Evolutionary conservation across 1,140 invertebrate species (phyloP), one percentile per base, ranked within the genome.

Genomic region (Euura lappo): DNA sequence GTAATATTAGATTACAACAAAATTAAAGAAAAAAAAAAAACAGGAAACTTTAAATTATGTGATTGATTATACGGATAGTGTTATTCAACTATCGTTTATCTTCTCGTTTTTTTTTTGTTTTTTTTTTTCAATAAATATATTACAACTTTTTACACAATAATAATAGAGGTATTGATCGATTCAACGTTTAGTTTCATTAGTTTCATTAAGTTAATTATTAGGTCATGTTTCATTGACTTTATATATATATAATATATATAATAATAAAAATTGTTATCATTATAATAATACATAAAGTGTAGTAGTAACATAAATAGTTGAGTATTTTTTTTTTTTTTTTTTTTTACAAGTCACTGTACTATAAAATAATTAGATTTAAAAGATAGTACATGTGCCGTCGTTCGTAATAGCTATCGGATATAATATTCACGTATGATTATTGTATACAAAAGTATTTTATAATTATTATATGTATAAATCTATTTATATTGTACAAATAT

Each of bases 61-160:
- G 2, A 51, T 51, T 51, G 51, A 60, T 60, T 28, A 60, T n/a
- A 4, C 51, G 51, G 51, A 28, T 28, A 28, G 28, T 28, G n/a
- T n/a, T n/a, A n/a, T n/a, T n/a, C n/a, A n/a, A n/a, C n/a, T n/a
- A n/a, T n/a, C n/a, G n/a, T n/a, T n/a, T n/a, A n/a, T n/a, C n/a
- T n/a, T n/a, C n/a, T n/a, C n/a, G n/a, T n/a, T n/a, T n/a, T n/a
- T 60, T 60, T 8, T 60, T 60, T 60, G 2, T 10, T 60, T 60
- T 60, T 60, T 10, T 10, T n/a, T n/a, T 60, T 8, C 51, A n/a
- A 60, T 60, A 60, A 80, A 78, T 84, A 83, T 83, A 81, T 83
- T 85, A 85, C 85, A 86, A 74, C 77, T 86, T 87, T 86, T 81
- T 87, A 87, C 85, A 86, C 66, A 73, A 78, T 74, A 60, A 60